Base-by-base conservation (phyloP, 2,797 vertebrate species). In the Pitangus sulphuratus region DNA sequence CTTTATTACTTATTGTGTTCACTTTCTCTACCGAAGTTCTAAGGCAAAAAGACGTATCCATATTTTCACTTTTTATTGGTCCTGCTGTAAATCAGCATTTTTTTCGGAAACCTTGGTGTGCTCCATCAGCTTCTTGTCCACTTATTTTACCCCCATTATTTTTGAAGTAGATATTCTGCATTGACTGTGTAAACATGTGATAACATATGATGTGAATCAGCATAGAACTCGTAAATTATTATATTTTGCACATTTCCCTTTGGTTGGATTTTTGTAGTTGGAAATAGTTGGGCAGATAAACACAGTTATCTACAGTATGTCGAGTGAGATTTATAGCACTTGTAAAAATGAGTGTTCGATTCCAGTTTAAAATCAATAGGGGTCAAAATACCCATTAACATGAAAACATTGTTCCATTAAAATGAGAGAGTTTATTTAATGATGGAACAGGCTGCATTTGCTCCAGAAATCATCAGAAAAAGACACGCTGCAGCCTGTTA, bases 121-220 rank as follows among this genome's bases (percentile, higher is more conserved):
- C 31, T 78, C 9, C 24, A 7, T 35, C 35, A 58, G 26, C 17
- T 42, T 48, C n/a, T 42, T 70, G 11, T 22, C 31, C 2, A 0
- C 11, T 57, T 72, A 7, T 31, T 61, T 79, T 48, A 44, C 2
- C 22, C 12, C 6, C n/a, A 6, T 53, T 13, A 21, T 31, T 90
- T 90, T 85, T 65, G 13, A 60, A 53, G 21, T 3, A 22, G 24
- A 15, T 69, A 26, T 57, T 69, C 33, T 83, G 11, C 39, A 20
- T 2, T 4, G 9, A 7, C 4, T 68, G 7, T 19, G 4, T 39
- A 17, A 56, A 33, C 2, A 18, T 18, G 44, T 47, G 2, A 10
- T 51, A 71, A 26, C 9, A 33, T 9, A 24, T 3, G 3, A 15
- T 31, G 8, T 5, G 1, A 50, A 57, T 62, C 39, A 77, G 9